Percentiles rank a stretch among this genome's conserved stretches.
phyloP scores from a whole-genome alignment of 2,113 vertebrate genomes.

The Phalacrocorax carbo region DNA sequence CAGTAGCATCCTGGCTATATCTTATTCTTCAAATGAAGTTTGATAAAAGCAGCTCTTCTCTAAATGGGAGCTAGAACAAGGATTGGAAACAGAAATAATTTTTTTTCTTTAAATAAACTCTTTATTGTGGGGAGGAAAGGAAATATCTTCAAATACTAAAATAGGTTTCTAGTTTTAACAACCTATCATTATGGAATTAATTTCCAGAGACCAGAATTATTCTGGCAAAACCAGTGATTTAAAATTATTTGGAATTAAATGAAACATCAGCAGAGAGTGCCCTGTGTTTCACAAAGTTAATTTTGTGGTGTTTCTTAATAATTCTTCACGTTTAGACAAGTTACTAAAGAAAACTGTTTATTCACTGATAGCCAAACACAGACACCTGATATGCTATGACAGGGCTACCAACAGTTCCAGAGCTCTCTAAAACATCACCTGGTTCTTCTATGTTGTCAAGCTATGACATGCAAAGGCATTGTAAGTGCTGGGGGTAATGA shows the following conservation, averaged over 20 bases:
- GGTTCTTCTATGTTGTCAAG: background rate
- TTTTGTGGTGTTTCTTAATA: background rate
- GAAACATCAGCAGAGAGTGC: background rate
- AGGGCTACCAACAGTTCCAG: background rate
- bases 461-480: background rate
- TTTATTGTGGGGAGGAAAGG: background rate
- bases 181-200: background rate
- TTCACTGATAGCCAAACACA: background rate
- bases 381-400: background rate
- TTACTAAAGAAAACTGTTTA: constrained; percentile 3
- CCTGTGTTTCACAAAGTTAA: background rate
- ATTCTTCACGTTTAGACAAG: background rate
- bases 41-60: background rate
- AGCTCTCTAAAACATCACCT: background rate
- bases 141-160: background rate
- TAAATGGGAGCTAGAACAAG: background rate
- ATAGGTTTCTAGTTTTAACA: background rate
- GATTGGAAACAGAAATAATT: background rate
- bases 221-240: background rate
- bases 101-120: background rate
- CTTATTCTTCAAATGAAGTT: background rate
- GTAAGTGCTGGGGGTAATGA: background rate
- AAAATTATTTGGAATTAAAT: background rate
- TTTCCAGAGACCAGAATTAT: background rate
- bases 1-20: background rate